A percentile compares a stretch with the other conserved stretches of the same genome.
These are phyloP conservation scores for Schizotus pectinicornis DNA, from an alignment of 2,888 invertebrate genomes.

Conservation along the genomic window DNA sequence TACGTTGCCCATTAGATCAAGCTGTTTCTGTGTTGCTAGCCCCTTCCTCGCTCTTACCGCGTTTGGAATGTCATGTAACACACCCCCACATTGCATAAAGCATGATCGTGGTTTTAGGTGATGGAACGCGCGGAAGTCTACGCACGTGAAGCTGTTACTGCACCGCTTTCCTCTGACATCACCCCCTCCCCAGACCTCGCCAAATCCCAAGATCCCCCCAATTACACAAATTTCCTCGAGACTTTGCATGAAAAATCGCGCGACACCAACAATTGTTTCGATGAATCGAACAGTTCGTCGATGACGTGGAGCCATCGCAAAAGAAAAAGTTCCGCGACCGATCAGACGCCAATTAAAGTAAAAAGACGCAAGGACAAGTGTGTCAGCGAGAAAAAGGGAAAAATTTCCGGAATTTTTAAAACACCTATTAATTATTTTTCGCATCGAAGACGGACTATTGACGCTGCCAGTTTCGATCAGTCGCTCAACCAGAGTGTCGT, in stretches of 20 bases:
- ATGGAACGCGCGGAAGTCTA: conserved; percentile 72
- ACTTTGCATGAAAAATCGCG: conserved; percentile 51
- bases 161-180: conserved; percentile 61
- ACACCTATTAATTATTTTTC: conserved; percentile 55
- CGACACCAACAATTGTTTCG: conserved; percentile 43
- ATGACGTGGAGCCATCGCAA: conserved; percentile 42
- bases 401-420: conserved; percentile 53
- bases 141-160: conserved; percentile 70
- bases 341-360: conserved; percentile 40
- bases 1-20: too few species aligned
- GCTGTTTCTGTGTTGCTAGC: too few species aligned
- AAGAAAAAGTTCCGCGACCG: conserved; percentile 40
- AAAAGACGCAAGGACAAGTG: conserved; percentile 48
- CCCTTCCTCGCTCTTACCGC: neutral
- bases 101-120: conserved; percentile 69
- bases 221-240: conserved; percentile 36
- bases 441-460: conserved; percentile 53
- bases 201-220: conserved; percentile 29
- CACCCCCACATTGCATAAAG: conserved; percentile 27
- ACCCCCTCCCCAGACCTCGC: conserved; percentile 31
- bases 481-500: conserved; percentile 52
- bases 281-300: conserved; percentile 33
- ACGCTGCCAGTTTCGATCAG: conserved; percentile 45
- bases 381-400: conserved; percentile 50
- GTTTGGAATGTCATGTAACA: conserved; percentile 6